phyloP scores from a whole-genome alignment of 2,888 invertebrate species.

The Xylota segnis region DNA sequence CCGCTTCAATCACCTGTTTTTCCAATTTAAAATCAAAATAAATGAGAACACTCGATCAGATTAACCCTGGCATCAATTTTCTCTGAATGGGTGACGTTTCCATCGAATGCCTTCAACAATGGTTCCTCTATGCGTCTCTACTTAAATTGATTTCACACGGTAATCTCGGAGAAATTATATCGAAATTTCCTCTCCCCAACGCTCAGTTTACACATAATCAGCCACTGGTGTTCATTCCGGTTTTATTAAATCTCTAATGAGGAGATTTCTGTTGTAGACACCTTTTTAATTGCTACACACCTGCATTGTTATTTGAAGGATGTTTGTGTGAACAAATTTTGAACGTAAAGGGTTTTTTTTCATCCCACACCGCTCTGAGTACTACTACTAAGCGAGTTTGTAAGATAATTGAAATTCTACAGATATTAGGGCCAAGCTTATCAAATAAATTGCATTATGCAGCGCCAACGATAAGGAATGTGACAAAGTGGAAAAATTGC shows the following conservation, averaged over 20 bases:
- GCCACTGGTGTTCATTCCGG: neutral
- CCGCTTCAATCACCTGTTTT: constrained; percentile 56
- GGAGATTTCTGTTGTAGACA: constrained; percentile 56
- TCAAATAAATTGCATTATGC: constrained; percentile 3
- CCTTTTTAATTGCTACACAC: constrained; percentile 61
- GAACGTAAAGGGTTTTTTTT: neutral
- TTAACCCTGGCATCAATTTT: constrained; percentile 73
- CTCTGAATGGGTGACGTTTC: constrained; percentile 31
- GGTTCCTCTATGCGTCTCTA: constrained; percentile 12
- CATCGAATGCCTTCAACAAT: constrained; percentile 23
- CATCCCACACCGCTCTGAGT: too few species aligned
- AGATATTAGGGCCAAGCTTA: neutral
- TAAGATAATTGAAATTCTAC: constrained; percentile 8
- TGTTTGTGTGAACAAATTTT: neutral
- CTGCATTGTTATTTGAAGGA: constrained; percentile 18
- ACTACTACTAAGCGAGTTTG: neutral
- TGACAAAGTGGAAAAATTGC: neutral
- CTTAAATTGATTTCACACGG: constrained; percentile 51
- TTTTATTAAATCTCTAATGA: constrained; percentile 56
- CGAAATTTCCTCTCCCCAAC: neutral
- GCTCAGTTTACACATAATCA: neutral
- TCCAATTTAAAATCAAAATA: constrained; percentile 71
- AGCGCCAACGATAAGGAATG: neutral
- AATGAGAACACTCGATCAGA: constrained; percentile 72
- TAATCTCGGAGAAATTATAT: constrained; percentile 19